A percentile compares a stretch with the other conserved stretches of the same genome.
Evolutionary conservation across 2,888 invertebrate species (phyloP).

Genomic region (Sympetrum striolatum): DNA sequence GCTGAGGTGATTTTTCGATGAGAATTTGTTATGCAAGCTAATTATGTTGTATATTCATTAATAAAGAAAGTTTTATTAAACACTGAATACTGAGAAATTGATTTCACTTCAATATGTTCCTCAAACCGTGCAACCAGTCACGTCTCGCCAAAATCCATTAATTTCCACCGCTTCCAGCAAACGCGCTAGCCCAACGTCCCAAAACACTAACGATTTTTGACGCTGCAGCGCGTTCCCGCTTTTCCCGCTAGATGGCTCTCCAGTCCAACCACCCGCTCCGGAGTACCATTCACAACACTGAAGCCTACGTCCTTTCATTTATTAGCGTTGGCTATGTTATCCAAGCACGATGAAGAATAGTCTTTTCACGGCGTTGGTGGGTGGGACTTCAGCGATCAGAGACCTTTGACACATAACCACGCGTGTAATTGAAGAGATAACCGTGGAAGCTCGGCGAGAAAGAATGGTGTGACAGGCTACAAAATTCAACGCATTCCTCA

Average conservation of each 20-base stretch:
- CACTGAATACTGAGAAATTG: not conserved
- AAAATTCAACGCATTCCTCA: slow-evolving; percentile 4
- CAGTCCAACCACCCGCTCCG: slow-evolving; percentile 3
- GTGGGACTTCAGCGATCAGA: slow-evolving; percentile 24
- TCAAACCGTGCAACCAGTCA: not conserved
- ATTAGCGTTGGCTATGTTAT: slow-evolving; percentile 23
- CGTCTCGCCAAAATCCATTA: not conserved
- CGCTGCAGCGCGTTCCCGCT: not conserved
- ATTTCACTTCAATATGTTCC: not conserved
- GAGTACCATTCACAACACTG: slow-evolving; percentile 33
- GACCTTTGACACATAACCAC: slow-evolving; percentile 32
- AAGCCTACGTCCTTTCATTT: slow-evolving; percentile 24
- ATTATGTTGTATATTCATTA: slow-evolving; percentile 15
- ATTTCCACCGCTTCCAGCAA: no score
- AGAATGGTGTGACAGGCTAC: slow-evolving; percentile 25
- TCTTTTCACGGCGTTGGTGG: slow-evolving; percentile 41
- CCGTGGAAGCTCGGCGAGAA: not conserved
- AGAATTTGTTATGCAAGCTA: not conserved
- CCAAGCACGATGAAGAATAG: slow-evolving; percentile 36
- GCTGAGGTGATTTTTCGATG: slow-evolving; percentile 12
- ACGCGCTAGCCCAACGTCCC: not conserved
- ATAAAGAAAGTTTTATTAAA: slow-evolving; percentile 28
- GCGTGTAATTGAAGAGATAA: not conserved
- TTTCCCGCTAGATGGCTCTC: slow-evolving; percentile 20
- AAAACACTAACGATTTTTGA: slow-evolving; percentile 41